Conservation (phyloP, 2,113 vertebrate genomes). For the Rhagologus leucostigma region DNA sequence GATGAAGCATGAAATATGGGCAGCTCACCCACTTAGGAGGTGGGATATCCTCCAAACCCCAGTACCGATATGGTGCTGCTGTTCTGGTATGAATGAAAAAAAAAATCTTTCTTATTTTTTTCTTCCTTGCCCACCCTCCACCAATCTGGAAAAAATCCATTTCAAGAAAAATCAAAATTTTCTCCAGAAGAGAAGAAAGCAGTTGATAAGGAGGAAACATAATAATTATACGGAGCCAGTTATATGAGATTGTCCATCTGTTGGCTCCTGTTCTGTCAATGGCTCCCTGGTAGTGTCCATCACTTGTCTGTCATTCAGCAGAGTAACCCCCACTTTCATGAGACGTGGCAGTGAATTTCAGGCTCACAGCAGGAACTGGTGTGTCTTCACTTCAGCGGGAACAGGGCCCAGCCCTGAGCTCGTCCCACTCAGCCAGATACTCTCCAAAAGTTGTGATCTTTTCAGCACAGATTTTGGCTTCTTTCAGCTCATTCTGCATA, state of each 20-base stretch:
- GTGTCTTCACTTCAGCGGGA: neutral
- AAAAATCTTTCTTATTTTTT: neutral
- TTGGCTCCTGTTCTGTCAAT: neutral
- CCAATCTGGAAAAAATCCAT: neutral
- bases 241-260: neutral
- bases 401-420: neutral
- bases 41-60: neutral
- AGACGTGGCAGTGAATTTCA: neutral
- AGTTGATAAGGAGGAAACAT: neutral
- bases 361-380: neutral
- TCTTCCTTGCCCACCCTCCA: neutral
- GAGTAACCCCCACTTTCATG: neutral
- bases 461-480: conserved; percentile 39
- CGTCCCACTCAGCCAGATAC: neutral
- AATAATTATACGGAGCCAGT: neutral
- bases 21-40: neutral
- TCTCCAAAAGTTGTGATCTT: conserved; percentile 23
- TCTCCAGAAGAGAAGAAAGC: neutral
- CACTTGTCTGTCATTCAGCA: neutral
- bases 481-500: conserved; percentile 32
- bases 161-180: neutral
- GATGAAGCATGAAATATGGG: neutral
- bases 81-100: neutral
- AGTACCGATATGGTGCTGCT: neutral
- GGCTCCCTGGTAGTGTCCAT: neutral